phyloP scores from a whole-genome alignment of 2,797 vertebrate species.

The Hydrolagus colliei region DNA sequence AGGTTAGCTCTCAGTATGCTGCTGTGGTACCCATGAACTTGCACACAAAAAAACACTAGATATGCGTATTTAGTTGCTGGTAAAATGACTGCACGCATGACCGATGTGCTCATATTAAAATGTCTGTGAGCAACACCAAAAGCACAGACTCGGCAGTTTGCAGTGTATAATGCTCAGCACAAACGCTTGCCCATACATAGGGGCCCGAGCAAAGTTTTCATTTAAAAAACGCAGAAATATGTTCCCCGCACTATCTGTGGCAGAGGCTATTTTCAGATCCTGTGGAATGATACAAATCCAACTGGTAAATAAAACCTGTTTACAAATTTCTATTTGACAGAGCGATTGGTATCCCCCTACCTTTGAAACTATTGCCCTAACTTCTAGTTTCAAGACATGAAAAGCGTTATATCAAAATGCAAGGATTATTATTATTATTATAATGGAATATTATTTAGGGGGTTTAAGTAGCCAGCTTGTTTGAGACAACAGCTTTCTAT shows the following conservation, averaged over 20 bases:
- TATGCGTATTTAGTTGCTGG: background rate
- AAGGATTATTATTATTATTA: no score
- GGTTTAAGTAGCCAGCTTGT: conserved; percentile 1
- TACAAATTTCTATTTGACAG: background rate
- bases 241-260: background rate
- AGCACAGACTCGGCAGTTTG: background rate
- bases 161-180: background rate
- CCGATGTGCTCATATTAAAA: background rate
- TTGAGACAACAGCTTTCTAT: background rate
- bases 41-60: background rate
- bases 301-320: background rate
- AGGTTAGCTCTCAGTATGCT: background rate
- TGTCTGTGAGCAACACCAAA: background rate
- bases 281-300: background rate
- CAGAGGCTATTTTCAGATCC: conserved; percentile 3
- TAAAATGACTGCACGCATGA: background rate
- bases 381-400: background rate
- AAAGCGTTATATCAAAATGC: no score
- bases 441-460: background rate
- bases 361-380: background rate
- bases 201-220: background rate
- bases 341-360: background rate
- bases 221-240: background rate
- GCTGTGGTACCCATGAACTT: background rate
- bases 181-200: background rate